A percentile compares a stretch with the other conserved stretches of the same genome.
phyloP scores from a whole-genome alignment of 2,113 vertebrate genomes.

The Semicossyphus pulcher region DNA sequence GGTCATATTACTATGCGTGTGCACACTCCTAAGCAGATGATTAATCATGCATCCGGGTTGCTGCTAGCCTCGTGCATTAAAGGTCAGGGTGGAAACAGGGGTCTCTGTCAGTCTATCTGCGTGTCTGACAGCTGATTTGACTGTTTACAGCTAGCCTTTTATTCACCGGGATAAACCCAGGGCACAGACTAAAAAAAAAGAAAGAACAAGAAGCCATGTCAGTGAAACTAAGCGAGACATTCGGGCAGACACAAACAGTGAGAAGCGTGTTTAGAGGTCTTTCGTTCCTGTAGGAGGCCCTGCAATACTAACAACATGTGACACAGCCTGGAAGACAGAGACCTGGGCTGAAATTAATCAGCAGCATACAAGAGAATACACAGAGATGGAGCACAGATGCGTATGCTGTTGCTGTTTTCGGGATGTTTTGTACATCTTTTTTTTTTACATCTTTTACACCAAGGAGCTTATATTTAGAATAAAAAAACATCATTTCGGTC shows the following conservation, averaged over 20 bases:
- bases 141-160: slow-evolving; percentile 20
- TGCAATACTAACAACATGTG: slow-evolving; percentile 46
- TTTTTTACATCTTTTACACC: not conserved
- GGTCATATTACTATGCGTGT: not conserved
- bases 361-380: slow-evolving; percentile 2
- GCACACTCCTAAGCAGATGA: slow-evolving; percentile 41
- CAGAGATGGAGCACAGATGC: not conserved
- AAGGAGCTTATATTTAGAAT: not conserved
- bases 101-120: slow-evolving; percentile 14
- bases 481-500: not conserved
- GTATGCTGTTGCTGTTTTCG: not conserved
- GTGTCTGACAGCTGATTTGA: not conserved
- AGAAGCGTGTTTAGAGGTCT: slow-evolving; percentile 33
- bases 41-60: slow-evolving; percentile 33
- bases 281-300: slow-evolving; percentile 39
- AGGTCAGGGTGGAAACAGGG: slow-evolving; percentile 40
- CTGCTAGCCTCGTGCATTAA: slow-evolving; percentile 46
- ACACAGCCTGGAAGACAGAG: slow-evolving; percentile 47
- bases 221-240: slow-evolving; percentile 17
- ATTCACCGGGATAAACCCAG: slow-evolving; percentile 26
- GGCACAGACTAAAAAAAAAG: slow-evolving; percentile 6
- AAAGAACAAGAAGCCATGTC: slow-evolving; percentile 27
- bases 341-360: slow-evolving; percentile 28
- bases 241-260: slow-evolving; percentile 21
- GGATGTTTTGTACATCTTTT: no score